These are phyloP conservation scores for Sebastes miniatus DNA, from an alignment of 2,797 vertebrate genomes.

Conservation along the genomic window DNA sequence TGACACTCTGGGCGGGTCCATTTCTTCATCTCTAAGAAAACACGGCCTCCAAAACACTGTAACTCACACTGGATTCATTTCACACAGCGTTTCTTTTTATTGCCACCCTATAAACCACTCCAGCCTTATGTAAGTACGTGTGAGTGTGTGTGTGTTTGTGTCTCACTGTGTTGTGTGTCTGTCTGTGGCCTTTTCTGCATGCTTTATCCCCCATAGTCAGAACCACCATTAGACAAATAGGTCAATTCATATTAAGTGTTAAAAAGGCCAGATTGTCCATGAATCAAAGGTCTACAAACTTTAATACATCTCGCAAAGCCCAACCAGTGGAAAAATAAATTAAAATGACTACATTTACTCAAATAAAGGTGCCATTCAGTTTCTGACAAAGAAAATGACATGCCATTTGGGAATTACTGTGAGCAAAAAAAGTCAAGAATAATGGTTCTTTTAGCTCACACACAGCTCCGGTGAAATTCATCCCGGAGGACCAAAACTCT, in stretches of 20 bases:
- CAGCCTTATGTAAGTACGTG: conserved; percentile 13
- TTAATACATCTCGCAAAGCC: conserved; percentile 39
- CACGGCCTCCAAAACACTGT: conserved; percentile 57
- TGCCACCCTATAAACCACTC: conserved; percentile 68
- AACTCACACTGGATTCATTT: conserved; percentile 72
- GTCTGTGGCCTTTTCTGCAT: conserved; percentile 38
- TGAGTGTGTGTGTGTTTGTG: neutral
- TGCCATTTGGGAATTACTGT: conserved; percentile 12
- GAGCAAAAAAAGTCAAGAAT: conserved; percentile 24
- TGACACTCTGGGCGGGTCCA: conserved; percentile 56
- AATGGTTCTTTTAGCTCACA: conserved; percentile 26
- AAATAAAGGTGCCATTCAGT: conserved; percentile 58
- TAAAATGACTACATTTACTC: conserved; percentile 32
- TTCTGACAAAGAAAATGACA: conserved; percentile 43
- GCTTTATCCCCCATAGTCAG: conserved; percentile 47
- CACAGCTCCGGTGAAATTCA: conserved; percentile 11
- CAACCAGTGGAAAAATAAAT: conserved; percentile 44
- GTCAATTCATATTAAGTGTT: conserved; percentile 67
- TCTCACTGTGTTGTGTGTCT: conserved; percentile 20
- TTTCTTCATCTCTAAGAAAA: conserved; percentile 70
- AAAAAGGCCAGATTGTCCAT: conserved; percentile 61
- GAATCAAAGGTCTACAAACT: conserved; percentile 62
- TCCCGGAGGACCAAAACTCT: neutral
- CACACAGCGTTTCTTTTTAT: conserved; percentile 70
- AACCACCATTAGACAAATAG: conserved; percentile 62